Evolutionary conservation across 2,888 invertebrate genomes (phyloP).

Genomic region (Dicroscelio sp.): DNA sequence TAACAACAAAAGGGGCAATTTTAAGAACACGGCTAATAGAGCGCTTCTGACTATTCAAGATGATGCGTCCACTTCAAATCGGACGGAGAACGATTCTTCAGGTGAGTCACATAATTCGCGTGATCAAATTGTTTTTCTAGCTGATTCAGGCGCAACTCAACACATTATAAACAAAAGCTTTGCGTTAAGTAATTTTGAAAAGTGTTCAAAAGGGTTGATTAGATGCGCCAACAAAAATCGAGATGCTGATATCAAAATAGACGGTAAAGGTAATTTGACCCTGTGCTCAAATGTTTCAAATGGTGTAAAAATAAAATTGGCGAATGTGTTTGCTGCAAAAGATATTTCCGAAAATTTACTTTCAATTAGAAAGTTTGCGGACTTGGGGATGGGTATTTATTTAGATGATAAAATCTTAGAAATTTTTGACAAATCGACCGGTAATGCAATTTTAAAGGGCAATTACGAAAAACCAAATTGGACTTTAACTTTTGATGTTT

Average conservation of each 20-base stretch:
- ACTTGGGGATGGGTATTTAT: neutral
- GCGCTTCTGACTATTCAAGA: too few relatives aligned
- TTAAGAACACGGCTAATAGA: too few relatives aligned
- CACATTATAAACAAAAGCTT: slow-evolving; percentile 2
- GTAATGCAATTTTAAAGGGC: neutral
- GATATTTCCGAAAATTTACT: slow-evolving; percentile 20
- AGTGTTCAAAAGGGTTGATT: neutral
- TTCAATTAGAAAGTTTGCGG: neutral
- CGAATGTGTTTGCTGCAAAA: neutral
- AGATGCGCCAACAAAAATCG: slow-evolving; percentile 17
- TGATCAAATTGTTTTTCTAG: neutral
- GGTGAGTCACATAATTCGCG: neutral
- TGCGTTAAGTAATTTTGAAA: neutral
- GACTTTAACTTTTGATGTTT: neutral
- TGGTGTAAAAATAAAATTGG: neutral
- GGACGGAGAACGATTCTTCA: too few relatives aligned
- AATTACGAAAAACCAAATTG: neutral
- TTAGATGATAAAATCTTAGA: slow-evolving; percentile 1
- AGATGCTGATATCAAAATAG: slow-evolving; percentile 7
- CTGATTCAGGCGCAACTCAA: neutral
- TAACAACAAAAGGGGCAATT: neutral
- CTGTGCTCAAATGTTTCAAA: neutral
- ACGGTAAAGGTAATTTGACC: neutral
- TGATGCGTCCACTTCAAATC: too few relatives aligned
- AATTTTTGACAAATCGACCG: neutral